Percentiles rank a stretch among this genome's conserved stretches.
phyloP scores from a whole-genome alignment of 30 jellyfish, hydroid and myxozoan species.

The Turritopsis rubra region DNA sequence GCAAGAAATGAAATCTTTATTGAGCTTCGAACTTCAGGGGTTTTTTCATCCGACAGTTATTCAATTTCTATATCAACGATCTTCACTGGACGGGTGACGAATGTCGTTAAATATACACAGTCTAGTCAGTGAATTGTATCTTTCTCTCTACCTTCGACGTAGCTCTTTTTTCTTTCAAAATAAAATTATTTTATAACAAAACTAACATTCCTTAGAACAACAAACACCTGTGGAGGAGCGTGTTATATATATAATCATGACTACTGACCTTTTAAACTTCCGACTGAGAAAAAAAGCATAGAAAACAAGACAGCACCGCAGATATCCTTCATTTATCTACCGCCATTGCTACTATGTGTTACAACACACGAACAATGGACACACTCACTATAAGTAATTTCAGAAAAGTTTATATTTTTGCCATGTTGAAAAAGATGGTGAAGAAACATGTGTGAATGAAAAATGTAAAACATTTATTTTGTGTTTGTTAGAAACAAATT shows the following conservation, averaged over 20 bases:
- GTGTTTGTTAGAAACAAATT: neutral
- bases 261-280: neutral
- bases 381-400: no score
- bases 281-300: neutral
- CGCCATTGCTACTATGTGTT: no score
- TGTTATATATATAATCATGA: neutral
- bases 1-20: no score
- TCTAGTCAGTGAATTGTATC: no score
- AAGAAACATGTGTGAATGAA: neutral
- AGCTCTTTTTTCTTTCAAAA: neutral
- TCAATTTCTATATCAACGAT: neutral
- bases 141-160: neutral
- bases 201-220: neutral
- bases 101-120: no score
- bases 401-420: no score
- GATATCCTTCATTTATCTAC: no score
- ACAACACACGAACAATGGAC: no score
- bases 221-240: neutral
- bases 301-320: no score
- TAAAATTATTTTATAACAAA: neutral
- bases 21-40: no score
- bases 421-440: no score
- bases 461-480: no score
- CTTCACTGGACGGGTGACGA: neutral
- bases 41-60: neutral